These are phyloP conservation scores for Sakesphorus luctuosus DNA, from an alignment of 2,113 vertebrate species.

Conservation along the genomic window DNA sequence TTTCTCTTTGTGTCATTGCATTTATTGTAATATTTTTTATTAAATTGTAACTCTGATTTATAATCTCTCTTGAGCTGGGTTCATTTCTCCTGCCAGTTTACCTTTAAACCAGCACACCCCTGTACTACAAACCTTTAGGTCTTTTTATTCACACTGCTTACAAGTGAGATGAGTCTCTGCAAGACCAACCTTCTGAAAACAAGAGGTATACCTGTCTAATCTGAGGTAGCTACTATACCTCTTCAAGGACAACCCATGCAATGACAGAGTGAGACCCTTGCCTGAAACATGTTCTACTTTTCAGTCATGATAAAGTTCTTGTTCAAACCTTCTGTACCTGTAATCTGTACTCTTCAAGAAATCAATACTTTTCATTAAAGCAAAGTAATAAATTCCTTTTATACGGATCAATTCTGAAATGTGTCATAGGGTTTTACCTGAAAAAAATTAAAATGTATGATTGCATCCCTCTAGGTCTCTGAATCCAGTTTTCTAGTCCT, in stretches of 20 bases:
- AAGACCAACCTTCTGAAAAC: not conserved
- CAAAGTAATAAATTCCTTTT: not conserved
- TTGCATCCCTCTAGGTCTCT: not conserved
- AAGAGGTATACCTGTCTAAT: not conserved
- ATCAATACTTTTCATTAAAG: constrained; percentile 16
- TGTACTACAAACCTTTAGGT: not conserved
- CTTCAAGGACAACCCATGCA: not conserved
- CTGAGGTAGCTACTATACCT: not conserved
- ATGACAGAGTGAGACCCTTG: not conserved
- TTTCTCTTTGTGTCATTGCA: too few species aligned
- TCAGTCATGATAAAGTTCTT: not conserved
- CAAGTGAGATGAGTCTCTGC: not conserved
- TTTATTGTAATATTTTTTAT: too few species aligned
- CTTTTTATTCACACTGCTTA: not conserved
- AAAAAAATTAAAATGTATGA: not conserved
- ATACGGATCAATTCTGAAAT: not conserved
- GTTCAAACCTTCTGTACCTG: not conserved
- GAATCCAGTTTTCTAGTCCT: not conserved
- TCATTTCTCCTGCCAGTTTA: too few species aligned
- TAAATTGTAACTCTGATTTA: too few species aligned
- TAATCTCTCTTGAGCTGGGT: too few species aligned
- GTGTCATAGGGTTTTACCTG: not conserved
- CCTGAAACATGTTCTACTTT: not conserved
- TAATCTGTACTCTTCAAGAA: not conserved
- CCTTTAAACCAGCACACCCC: too few species aligned